Evolutionary conservation across 2,888 invertebrate genomes (phyloP).

Genomic region (Drosophila setosimentum): DNA sequence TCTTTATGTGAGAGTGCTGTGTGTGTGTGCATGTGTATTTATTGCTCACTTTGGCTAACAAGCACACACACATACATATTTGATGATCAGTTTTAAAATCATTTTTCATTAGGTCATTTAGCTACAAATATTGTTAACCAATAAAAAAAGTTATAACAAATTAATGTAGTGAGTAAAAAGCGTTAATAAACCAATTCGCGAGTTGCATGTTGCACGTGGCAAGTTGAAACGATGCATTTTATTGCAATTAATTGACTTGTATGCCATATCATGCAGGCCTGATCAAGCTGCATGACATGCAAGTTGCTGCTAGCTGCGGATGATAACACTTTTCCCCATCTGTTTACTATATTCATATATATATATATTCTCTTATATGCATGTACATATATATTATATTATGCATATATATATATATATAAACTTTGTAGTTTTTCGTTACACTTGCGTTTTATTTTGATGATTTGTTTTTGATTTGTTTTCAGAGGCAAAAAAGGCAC

Average conservation of each 20-base stretch:
- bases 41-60: slow-evolving; percentile 2
- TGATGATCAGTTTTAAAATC: slow-evolving; percentile 40
- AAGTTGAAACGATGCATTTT: slow-evolving; percentile 30
- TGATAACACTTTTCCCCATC: slow-evolving; percentile 32
- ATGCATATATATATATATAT: slow-evolving; percentile 50
- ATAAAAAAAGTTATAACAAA: slow-evolving; percentile 27
- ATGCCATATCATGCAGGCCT: slow-evolving; percentile 39
- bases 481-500: slow-evolving; percentile 82
- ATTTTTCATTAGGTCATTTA: slow-evolving; percentile 22
- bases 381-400: slow-evolving; percentile 3
- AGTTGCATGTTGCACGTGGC: slow-evolving; percentile 20
- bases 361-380: slow-evolving; percentile 34
- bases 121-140: slow-evolving; percentile 23
- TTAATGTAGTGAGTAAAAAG: slow-evolving; percentile 32
- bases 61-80: slow-evolving; percentile 10
- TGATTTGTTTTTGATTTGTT: slow-evolving; percentile 46
- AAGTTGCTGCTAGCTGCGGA: slow-evolving; percentile 26
- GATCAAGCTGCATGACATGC: slow-evolving; percentile 37
- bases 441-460: slow-evolving; percentile 42
- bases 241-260: slow-evolving; percentile 70
- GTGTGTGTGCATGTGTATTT: slow-evolving; percentile 5
- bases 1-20: slow-evolving; percentile 22
- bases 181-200: slow-evolving; percentile 21
- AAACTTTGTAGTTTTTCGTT: slow-evolving; percentile 60
- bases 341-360: slow-evolving; percentile 36